phyloP scores from a whole-genome alignment of 1,140 invertebrate species.

The Oryzaephilus surinamensis region DNA sequence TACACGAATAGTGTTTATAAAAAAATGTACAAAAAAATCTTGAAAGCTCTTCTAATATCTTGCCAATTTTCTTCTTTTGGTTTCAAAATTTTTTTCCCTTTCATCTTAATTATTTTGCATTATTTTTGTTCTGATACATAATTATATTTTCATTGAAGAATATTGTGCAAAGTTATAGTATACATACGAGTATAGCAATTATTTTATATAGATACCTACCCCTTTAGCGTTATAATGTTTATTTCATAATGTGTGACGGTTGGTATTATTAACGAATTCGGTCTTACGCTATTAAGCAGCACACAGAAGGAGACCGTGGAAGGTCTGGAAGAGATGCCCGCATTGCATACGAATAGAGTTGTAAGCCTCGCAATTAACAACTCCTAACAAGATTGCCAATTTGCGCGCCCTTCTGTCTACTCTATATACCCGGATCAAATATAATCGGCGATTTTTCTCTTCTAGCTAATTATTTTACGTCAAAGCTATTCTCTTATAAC shows the following conservation, averaged over 20 bases:
- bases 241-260: no score
- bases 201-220: no score
- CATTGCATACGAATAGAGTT: constrained; percentile 31
- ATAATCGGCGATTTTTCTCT: constrained; percentile 34
- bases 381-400: constrained; percentile 35
- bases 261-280: background rate
- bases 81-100: no score
- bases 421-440: constrained; percentile 30
- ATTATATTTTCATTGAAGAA: constrained; percentile 1
- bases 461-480: constrained; percentile 33
- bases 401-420: constrained; percentile 23
- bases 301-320: constrained; percentile 5
- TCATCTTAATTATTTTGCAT: no score
- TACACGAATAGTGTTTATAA: no score
- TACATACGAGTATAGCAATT: no score
- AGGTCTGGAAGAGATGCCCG: constrained; percentile 11
- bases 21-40: no score
- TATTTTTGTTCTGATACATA: no score
- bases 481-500: constrained; percentile 27
- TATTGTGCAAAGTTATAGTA: no score
- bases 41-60: no score
- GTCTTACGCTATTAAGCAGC: constrained; percentile 8
- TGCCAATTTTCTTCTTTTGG: no score
- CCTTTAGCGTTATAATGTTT: no score
- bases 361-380: constrained; percentile 33